Percentiles rank a stretch among this genome's conserved stretches.
Evolutionary conservation across 1,140 invertebrate species (phyloP).

Genomic region (Diploscapter pachys): DNA sequence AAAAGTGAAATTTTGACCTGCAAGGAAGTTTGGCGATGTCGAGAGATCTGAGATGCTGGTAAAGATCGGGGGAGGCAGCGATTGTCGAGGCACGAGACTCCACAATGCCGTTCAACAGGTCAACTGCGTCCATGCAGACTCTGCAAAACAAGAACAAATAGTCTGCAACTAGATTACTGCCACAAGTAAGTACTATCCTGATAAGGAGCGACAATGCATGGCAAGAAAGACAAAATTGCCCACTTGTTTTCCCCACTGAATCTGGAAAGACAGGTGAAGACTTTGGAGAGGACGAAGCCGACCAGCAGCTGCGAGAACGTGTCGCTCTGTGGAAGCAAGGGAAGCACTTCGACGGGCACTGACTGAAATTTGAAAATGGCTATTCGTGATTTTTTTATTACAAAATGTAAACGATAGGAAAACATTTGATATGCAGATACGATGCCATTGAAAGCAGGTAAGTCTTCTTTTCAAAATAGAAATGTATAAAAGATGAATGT

Average conservation of each 20-base stretch:
- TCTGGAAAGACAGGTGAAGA: conserved; percentile 4
- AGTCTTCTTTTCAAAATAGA: too few species aligned
- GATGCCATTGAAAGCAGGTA: too few species aligned
- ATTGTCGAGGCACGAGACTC: conserved; percentile 22
- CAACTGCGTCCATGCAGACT: conserved; percentile 30
- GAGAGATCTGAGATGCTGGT: conserved; percentile 7
- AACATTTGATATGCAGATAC: too few species aligned
- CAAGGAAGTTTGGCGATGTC: conserved; percentile 14
- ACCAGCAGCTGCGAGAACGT: conserved; percentile 10
- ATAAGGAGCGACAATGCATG: neutral
- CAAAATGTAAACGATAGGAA: too few species aligned
- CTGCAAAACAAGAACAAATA: conserved; percentile 21
- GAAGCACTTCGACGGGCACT: neutral
- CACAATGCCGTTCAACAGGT: conserved; percentile 16
- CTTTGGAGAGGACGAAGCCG: conserved; percentile 28
- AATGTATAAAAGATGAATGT: neutral
- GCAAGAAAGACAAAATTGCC: conserved; percentile 13
- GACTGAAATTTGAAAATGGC: neutral
- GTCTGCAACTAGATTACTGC: too few species aligned
- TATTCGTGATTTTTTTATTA: too few species aligned
- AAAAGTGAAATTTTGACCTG: conserved; percentile 8
- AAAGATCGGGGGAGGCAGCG: conserved; percentile 14
- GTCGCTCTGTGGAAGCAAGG: conserved; percentile 8
- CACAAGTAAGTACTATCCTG: too few species aligned
- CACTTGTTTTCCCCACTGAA: conserved; percentile 34